Base-by-base conservation (phyloP, 2,113 vertebrate genomes). In the Pollachius pollachius region DNA sequence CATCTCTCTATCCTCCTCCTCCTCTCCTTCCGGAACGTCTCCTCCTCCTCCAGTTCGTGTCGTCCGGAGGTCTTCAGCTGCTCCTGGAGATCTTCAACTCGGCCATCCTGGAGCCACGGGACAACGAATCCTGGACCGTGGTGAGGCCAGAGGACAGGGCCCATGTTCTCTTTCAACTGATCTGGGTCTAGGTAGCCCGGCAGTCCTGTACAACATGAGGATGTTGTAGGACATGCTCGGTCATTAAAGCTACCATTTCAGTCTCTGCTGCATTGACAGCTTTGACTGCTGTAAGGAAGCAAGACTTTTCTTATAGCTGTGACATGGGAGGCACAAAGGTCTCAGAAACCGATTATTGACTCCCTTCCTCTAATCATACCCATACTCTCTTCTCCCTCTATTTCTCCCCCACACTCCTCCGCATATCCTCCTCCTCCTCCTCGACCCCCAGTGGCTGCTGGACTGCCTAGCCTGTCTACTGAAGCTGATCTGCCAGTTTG, bases 401-500 rank as follows among this genome's bases (percentile, higher is more conserved):
- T 54, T 54, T 2, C 52, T 4, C 52, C 4, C 52, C 16, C 3
- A 2, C 16, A 1, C 52, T 11, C 19, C 21, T 9, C 21, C 4
- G 52, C 13, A 2, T 63, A 15, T 17, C 18, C n/a, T 52, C 67
- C 48, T 17, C 27, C 8, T 56, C 16, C 16, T 19, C 54, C 16
- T 52, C 16, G 9, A 16, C 23, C 34, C 52, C 21, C 82, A 99
- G 97, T 99, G 97, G 97, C 94, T 98, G 86, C 92, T 99, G 75
- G 97, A 99, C 92, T 99, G 97, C 82, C 94, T 99, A 67, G 97
- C 97, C 57, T 99, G 97, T 83, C 92, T 99, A 84, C 93, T 99
- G 87, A 99, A 99, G 92, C 89, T 99, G 69, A 97, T 99, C 86
- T 99, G 97, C 89, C 97, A 99, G 90, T 99, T 99, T 85, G 97